These are phyloP conservation scores for Anoplolepis gracilipes DNA, from an alignment of 1,140 invertebrate genomes.

Conservation along the genomic window DNA sequence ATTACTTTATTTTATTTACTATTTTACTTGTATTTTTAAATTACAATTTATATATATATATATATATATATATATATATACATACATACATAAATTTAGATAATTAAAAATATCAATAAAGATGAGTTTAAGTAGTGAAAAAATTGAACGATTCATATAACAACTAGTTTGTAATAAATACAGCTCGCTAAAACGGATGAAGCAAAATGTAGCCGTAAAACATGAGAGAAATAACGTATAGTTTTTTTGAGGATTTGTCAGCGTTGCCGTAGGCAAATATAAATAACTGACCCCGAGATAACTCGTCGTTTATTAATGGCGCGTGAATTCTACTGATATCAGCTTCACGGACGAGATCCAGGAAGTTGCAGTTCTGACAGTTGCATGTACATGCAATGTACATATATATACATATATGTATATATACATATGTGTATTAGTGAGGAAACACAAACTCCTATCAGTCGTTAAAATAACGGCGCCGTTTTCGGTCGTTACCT, in stretches of 20 bases:
- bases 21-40: too few species aligned
- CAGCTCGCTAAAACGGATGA: neutral
- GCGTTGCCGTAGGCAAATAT: conserved; percentile 45
- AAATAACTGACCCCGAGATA: conserved; percentile 57
- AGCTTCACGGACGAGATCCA: conserved; percentile 49
- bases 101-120: neutral
- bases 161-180: neutral
- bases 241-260: conserved; percentile 54
- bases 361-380: conserved; percentile 16
- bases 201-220: conserved; percentile 1
- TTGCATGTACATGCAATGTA: too few species aligned
- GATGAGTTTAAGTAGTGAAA: neutral
- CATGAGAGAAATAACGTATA: neutral
- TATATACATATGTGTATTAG: neutral
- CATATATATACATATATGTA: neutral
- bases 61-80: too few species aligned
- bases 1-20: too few species aligned
- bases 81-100: neutral
- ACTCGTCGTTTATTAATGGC: conserved; percentile 59
- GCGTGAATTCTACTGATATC: conserved; percentile 51
- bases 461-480: conserved; percentile 62
- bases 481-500: conserved; percentile 76
- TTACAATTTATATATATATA: too few species aligned
- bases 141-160: neutral
- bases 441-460: conserved; percentile 55